Base-by-base conservation (phyloP, 1,140 invertebrate species). In the Bombus superbus region DNA sequence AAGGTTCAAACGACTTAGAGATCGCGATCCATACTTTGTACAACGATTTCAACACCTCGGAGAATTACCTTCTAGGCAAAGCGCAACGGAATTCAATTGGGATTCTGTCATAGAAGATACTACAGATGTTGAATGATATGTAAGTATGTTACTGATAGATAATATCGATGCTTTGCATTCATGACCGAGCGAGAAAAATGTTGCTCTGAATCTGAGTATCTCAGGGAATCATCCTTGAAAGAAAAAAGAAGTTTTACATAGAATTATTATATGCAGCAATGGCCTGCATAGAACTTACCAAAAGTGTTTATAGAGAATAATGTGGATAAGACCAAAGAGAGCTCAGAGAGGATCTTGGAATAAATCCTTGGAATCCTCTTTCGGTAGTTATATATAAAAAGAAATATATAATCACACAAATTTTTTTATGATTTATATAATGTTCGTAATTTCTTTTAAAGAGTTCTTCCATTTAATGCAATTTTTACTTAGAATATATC, bases 21-120 rank as follows among this genome's bases (percentile, higher is more conserved):
- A 97, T 84, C 96, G 97, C 81, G 98, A 98, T 95, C 95, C 96
- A 15, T 97, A 98, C 94, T 98, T 98, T 93, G 96, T 97, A 87
- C 97, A 97, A 92, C 96, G 97, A 84, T 98, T 97, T 94, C 96
- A 97, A 86, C 97, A 98, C 93, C 96, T 98, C 81, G 97, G 98
- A 84, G 97, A 97, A 90, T 96, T 98, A 86, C 96, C 96, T 47
- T 96, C 95, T 32, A 96, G 96, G 83, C 96, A 96, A 92, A 97
- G 97, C 83, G 97, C 96, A 85, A 97, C 97, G 75, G 97, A 97
- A 94, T 98, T 98, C 93, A 97, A 98, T 95, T 98, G 98, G 98
- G 97, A 98, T 94, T 97, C 97, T 94, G 97, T 97, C 89, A 96
- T 97, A 81, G 97, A 97, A 90, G 97, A 97, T 92, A 97, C 96